These are phyloP conservation scores for Ranitomeya variabilis DNA, from an alignment of 2,113 vertebrate species.

Conservation along the genomic window DNA sequence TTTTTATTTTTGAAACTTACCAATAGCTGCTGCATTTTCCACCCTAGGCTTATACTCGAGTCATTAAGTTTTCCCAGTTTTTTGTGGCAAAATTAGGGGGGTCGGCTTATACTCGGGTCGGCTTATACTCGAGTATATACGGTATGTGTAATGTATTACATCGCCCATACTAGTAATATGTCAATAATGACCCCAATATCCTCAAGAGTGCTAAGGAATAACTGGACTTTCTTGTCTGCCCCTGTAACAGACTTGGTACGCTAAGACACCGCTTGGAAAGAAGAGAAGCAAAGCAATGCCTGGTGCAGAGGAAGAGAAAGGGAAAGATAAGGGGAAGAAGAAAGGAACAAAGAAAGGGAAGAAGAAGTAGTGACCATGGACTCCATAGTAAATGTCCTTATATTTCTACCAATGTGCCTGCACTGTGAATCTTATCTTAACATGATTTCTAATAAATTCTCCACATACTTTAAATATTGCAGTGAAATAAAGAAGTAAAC, in stretches of 20 bases:
- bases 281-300: conserved; percentile 62
- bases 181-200: background rate
- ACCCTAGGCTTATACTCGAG: too few species aligned
- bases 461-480: background rate
- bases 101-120: too few species aligned
- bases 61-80: too few species aligned
- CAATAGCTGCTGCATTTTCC: too few species aligned
- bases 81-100: too few species aligned
- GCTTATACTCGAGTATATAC: too few species aligned
- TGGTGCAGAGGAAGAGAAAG: conserved; percentile 36
- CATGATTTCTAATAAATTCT: background rate
- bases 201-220: background rate
- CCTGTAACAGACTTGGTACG: conserved; percentile 77
- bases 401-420: background rate
- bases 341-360: conserved; percentile 59
- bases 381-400: background rate
- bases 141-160: background rate
- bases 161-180: background rate
- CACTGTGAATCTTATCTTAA: background rate
- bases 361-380: conserved; percentile 45
- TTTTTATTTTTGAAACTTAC: too few species aligned
- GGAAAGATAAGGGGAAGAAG: conserved; percentile 45
- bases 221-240: background rate
- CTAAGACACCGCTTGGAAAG: conserved; percentile 77
- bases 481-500: background rate